These are phyloP conservation scores for Polydrusus pterygomalis DNA, from an alignment of 2,888 invertebrate genomes.

Conservation along the genomic window DNA sequence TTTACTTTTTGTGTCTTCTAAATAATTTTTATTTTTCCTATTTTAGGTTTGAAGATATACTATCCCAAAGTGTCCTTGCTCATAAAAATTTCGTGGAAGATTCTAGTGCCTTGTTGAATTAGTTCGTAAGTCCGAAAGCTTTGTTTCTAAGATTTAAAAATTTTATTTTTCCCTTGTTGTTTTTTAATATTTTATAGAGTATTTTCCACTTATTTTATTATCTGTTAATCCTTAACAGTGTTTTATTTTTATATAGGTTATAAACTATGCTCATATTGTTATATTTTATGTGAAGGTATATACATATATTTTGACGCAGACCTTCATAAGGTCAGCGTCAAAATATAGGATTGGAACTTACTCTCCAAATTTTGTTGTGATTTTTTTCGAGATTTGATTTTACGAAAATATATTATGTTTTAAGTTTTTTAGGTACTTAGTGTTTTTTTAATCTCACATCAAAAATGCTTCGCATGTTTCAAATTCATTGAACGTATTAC, in stretches of 20 bases:
- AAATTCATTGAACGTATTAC: no score
- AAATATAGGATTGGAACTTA: neutral
- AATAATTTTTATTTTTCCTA: conserved; percentile 14
- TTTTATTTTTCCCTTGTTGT: neutral
- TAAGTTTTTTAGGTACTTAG: neutral
- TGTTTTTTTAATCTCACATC: no score
- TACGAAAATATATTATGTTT: neutral
- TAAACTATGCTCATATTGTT: no score
- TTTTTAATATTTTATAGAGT: conserved; percentile 1
- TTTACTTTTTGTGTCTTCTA: no score
- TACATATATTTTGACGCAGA: no score
- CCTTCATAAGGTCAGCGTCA: neutral
- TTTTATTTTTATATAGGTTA: neutral
- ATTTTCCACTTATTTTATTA: neutral
- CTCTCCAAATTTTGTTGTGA: neutral
- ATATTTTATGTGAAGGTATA: no score
- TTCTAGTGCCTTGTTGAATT: conserved; percentile 21
- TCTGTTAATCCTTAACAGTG: neutral
- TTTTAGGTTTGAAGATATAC: conserved; percentile 50
- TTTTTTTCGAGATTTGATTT: neutral
- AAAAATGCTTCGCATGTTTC: no score
- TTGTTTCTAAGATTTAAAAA: neutral
- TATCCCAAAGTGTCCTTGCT: conserved; percentile 51
- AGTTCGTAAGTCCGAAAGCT: conserved; percentile 10
- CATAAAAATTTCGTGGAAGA: conserved; percentile 50